A percentile compares a stretch with the other conserved stretches of the same genome.
Conservation (phyloP, 1,140 invertebrate genomes). For the Theocolax elegans region DNA sequence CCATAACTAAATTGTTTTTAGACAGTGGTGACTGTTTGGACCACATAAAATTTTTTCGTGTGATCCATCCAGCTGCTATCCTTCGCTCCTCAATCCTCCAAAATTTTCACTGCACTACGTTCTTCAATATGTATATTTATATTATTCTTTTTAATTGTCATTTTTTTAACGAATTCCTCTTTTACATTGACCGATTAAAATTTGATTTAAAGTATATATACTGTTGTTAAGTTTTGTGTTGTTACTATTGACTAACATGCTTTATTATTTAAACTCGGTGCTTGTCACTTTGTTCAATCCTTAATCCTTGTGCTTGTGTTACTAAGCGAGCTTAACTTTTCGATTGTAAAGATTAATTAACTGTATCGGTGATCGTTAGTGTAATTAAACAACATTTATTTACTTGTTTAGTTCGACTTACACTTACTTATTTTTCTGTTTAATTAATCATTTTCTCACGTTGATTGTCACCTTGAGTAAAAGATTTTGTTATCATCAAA, state of each 20-base stretch:
- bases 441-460: no score
- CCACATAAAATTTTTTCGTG: conserved; percentile 48
- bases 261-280: neutral
- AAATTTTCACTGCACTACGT: conserved; percentile 24
- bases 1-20: conserved; percentile 54
- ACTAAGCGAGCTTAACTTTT: conserved; percentile 28
- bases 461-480: no score
- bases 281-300: neutral
- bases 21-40: conserved; percentile 54
- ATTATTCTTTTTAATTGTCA: neutral
- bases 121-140: conserved; percentile 22
- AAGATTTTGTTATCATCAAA: no score
- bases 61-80: conserved; percentile 58
- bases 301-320: conserved; percentile 24
- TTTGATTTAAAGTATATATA: no score
- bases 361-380: neutral
- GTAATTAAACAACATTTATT: no score
- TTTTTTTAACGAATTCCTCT: neutral
- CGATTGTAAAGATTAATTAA: conserved; percentile 2
- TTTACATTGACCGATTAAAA: neutral
- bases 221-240: no score
- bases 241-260: conserved; percentile 29
- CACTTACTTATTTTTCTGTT: no score
- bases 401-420: no score
- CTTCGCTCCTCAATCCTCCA: conserved; percentile 48